phyloP scores from a whole-genome alignment of 1,140 invertebrate genomes.

The Solenopsis invicta region DNA sequence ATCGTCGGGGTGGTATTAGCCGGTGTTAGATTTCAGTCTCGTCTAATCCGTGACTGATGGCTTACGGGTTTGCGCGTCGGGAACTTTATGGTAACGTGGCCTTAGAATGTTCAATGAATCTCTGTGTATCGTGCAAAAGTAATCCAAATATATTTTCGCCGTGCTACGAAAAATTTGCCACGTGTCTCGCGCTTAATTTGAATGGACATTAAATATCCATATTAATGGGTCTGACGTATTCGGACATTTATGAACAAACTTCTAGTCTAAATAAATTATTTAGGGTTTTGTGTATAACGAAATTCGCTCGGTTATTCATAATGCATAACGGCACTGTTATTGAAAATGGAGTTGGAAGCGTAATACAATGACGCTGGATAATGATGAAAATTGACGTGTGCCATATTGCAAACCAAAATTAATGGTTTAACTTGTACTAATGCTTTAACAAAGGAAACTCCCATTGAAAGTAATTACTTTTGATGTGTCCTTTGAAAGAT shows the following conservation, averaged over 20 bases:
- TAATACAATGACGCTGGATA: neutral
- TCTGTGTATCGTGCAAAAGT: slow-evolving; percentile 7
- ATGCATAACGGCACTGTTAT: neutral
- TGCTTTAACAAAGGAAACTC: neutral
- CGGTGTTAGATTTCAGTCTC: slow-evolving; percentile 79
- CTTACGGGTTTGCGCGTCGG: slow-evolving; percentile 73
- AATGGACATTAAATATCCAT: neutral
- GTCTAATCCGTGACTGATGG: slow-evolving; percentile 81
- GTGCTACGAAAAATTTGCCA: neutral
- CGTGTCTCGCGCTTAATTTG: neutral
- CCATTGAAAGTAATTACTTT: neutral
- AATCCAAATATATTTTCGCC: too few species aligned
- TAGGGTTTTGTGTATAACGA: neutral
- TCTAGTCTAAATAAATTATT: slow-evolving; percentile 19
- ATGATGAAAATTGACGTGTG: slow-evolving; percentile 25
- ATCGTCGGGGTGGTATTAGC: slow-evolving; percentile 77
- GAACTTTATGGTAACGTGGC: slow-evolving; percentile 68
- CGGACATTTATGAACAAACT: slow-evolving; percentile 4
- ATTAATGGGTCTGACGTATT: neutral
- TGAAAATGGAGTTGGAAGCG: neutral
- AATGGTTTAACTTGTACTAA: neutral
- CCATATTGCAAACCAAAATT: slow-evolving; percentile 16
- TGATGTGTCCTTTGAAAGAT: neutral
- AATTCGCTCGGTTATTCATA: slow-evolving; percentile 1
- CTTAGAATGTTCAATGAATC: slow-evolving; percentile 69